Evolutionary conservation across 2,888 invertebrate genomes (phyloP).

Genomic region (Cephus rjabovi): DNA sequence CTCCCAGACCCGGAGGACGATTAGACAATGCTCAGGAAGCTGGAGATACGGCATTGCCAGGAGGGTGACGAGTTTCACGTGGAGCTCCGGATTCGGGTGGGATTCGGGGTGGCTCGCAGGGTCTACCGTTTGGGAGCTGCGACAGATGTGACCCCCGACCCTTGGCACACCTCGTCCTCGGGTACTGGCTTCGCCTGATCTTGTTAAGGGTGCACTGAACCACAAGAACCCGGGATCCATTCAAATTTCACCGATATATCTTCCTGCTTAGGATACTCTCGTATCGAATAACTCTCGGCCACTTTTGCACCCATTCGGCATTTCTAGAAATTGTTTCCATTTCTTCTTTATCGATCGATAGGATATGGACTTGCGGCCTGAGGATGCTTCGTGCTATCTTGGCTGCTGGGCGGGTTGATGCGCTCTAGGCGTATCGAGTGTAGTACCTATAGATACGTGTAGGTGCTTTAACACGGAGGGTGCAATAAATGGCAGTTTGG

Average conservation of each 20-base stretch:
- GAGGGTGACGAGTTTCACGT: conserved; percentile 20
- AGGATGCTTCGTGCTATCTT: too few species aligned
- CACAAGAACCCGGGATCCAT: conserved; percentile 61
- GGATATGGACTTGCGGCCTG: too few species aligned
- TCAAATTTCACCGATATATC: conserved; percentile 60
- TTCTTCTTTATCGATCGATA: too few species aligned
- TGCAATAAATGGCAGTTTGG: conserved; percentile 36
- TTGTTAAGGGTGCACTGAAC: conserved; percentile 64
- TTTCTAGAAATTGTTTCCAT: too few species aligned
- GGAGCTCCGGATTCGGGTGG: conserved; percentile 28
- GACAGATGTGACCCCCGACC: conserved; percentile 26
- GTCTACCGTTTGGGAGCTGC: conserved; percentile 52
- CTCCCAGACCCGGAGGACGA: conserved; percentile 45
- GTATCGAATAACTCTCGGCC: conserved; percentile 24
- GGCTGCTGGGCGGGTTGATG: too few species aligned
- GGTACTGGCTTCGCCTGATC: conserved; percentile 55
- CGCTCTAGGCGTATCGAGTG: too few species aligned
- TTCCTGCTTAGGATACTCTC: conserved; percentile 27
- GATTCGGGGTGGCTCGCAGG: conserved; percentile 21
- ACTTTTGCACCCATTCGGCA: conserved; percentile 30
- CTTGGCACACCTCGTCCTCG: conserved; percentile 43
- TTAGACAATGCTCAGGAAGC: conserved; percentile 59
- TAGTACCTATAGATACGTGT: too few species aligned
- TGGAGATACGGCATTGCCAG: conserved; percentile 35
- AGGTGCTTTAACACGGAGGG: too few species aligned